Evolutionary conservation across 2,797 vertebrate genomes (phyloP).

Genomic region (Staurois parvus): DNA sequence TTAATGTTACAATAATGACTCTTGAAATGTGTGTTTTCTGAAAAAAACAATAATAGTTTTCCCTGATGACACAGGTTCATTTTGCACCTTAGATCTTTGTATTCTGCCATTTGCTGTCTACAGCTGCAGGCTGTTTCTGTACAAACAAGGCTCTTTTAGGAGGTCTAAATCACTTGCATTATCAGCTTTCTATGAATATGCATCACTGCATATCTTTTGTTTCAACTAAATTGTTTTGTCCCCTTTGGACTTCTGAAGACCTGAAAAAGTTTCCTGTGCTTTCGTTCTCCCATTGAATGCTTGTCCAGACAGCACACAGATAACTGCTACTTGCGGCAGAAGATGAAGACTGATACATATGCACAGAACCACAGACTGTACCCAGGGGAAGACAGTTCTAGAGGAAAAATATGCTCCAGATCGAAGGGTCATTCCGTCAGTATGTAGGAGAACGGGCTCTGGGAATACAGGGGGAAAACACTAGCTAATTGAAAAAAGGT

Average conservation of each 20-base stretch:
- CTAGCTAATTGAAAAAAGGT: constrained; percentile 59
- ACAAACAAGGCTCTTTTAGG: neutral
- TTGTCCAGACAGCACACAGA: constrained; percentile 1
- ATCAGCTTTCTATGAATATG: constrained; percentile 10
- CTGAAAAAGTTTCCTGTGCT: constrained; percentile 30
- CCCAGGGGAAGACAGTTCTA: constrained; percentile 19
- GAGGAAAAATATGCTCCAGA: constrained; percentile 42
- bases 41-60: neutral
- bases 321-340: constrained; percentile 12
- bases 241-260: constrained; percentile 29
- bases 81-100: constrained; percentile 22
- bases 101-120: constrained; percentile 13
- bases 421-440: constrained; percentile 50
- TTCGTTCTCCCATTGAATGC: constrained; percentile 19
- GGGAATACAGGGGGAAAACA: constrained; percentile 42
- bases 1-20: too few species aligned
- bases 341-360: constrained; percentile 42
- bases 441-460: constrained; percentile 12
- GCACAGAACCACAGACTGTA: neutral
- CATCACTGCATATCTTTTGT: neutral
- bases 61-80: neutral
- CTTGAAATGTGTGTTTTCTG: too few species aligned
- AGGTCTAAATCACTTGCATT: neutral
- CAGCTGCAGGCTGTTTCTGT: constrained; percentile 1
- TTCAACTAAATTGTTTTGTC: constrained; percentile 36